These are phyloP conservation scores for Anomalospiza imberbis DNA, from an alignment of 2,797 vertebrate genomes.

Conservation along the genomic window DNA sequence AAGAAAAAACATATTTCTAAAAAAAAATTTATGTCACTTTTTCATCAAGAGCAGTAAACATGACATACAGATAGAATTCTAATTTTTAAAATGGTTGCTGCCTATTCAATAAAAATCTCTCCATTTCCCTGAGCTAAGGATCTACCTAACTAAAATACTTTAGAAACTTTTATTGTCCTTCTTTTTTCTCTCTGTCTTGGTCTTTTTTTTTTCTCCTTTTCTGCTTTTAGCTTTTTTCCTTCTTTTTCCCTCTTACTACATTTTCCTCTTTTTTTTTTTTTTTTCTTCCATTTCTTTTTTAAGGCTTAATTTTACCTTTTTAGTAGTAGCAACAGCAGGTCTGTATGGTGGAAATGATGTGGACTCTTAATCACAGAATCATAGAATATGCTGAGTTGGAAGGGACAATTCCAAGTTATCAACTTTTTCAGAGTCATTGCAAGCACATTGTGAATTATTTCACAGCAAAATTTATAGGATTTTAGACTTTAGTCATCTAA, in stretches of 20 bases:
- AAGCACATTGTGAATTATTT: background rate
- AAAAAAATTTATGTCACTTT: background rate
- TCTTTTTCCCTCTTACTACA: background rate
- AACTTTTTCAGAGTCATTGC: background rate
- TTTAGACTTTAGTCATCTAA: background rate
- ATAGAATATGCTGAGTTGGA: background rate
- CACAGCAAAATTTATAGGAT: background rate
- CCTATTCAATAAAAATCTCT: background rate
- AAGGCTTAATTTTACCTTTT: background rate
- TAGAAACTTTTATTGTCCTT: background rate
- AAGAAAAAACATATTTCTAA: background rate
- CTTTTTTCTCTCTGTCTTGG: accelerated
- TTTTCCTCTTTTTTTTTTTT: background rate
- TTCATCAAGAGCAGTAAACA: background rate
- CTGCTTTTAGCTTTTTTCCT: background rate
- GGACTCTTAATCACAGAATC: background rate
- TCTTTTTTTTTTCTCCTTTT: background rate
- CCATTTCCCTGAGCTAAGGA: background rate
- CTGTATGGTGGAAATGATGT: background rate
- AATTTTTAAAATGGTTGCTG: background rate
- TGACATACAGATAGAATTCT: background rate
- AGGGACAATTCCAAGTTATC: background rate
- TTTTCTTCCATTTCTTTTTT: background rate
- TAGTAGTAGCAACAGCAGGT: background rate
- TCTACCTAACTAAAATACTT: background rate